Conservation (phyloP, 2,113 vertebrate species). For the Cebidichthys violaceus region DNA sequence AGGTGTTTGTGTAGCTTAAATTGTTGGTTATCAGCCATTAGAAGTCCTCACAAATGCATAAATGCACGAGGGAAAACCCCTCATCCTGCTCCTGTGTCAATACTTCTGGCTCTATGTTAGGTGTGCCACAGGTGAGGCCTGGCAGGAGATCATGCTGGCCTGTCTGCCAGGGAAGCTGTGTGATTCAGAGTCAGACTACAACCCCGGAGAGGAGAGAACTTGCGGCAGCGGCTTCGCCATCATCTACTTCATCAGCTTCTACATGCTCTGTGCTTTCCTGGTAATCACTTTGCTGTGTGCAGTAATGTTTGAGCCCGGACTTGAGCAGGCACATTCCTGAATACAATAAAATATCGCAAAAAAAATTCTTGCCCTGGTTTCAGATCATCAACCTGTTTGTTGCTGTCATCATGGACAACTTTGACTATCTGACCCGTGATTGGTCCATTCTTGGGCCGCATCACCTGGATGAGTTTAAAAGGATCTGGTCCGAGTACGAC, state of each 20-base stretch:
- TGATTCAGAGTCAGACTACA: conserved; percentile 93
- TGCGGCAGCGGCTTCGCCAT: conserved; percentile 97
- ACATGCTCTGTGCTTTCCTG: conserved; percentile 99
- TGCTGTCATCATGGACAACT: conserved; percentile 99
- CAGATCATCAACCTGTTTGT: conserved; percentile 99
- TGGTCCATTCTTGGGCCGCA: conserved; percentile 99
- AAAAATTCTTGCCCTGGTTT: conserved; percentile 15
- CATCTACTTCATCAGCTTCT: conserved; percentile 99
- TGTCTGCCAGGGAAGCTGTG: conserved; percentile 95
- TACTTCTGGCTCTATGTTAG: conserved; percentile 69
- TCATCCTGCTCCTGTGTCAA: background rate
- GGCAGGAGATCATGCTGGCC: conserved; percentile 99
- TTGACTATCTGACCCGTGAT: conserved; percentile 98
- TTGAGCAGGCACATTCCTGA: background rate
- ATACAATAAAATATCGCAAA: background rate
- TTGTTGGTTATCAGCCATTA: background rate
- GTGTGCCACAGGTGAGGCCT: conserved; percentile 98
- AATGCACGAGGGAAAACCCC: background rate
- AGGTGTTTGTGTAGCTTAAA: conserved; percentile 82
- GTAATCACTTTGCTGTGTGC: conserved; percentile 74
- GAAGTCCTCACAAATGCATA: background rate
- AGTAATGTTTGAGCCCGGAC: background rate
- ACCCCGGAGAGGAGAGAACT: conserved; percentile 91
- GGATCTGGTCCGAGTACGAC: conserved; percentile 99
- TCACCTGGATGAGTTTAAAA: conserved; percentile 98